Evolutionary conservation across 2,888 invertebrate species (phyloP).

Genomic region (Athalia rosae): DNA sequence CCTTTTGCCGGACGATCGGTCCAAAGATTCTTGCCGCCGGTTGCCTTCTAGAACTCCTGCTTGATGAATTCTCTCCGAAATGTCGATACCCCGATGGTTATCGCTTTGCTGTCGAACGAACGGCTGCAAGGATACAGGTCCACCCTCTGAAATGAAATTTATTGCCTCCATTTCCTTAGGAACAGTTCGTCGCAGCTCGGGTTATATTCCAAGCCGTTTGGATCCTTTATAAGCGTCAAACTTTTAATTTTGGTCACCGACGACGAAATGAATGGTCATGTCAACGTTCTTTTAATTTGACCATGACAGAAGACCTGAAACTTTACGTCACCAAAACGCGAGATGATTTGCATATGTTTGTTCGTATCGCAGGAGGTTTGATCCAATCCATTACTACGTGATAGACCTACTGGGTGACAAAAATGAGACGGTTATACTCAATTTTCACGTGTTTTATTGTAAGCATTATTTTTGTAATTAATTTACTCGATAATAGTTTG

Average conservation of each 20-base stretch:
- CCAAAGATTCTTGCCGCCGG: slow-evolving; percentile 58
- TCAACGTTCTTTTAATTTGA: too few species aligned
- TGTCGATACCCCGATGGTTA: slow-evolving; percentile 39
- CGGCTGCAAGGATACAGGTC: slow-evolving; percentile 14
- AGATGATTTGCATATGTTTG: too few species aligned
- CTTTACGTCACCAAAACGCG: too few species aligned
- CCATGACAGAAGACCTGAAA: too few species aligned
- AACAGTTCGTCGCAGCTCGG: neutral
- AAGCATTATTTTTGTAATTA: slow-evolving; percentile 49
- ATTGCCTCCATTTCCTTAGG: slow-evolving; percentile 24
- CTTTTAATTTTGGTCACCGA: neutral
- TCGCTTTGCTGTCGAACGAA: slow-evolving; percentile 6
- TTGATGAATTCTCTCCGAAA: slow-evolving; percentile 53
- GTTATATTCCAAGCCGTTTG: neutral
- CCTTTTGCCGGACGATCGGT: slow-evolving; percentile 18
- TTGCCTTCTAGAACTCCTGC: slow-evolving; percentile 59
- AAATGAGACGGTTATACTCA: slow-evolving; percentile 7
- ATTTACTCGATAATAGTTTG: slow-evolving; percentile 48
- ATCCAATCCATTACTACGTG: neutral
- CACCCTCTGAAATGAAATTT: slow-evolving; percentile 9
- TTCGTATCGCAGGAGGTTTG: too few species aligned
- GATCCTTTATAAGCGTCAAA: neutral
- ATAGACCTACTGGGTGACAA: neutral
- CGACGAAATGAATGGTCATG: too few species aligned
- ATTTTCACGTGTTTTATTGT: slow-evolving; percentile 51